Base-by-base conservation (phyloP, 2,797 vertebrate species). In the Tauraco hartlaubi region DNA sequence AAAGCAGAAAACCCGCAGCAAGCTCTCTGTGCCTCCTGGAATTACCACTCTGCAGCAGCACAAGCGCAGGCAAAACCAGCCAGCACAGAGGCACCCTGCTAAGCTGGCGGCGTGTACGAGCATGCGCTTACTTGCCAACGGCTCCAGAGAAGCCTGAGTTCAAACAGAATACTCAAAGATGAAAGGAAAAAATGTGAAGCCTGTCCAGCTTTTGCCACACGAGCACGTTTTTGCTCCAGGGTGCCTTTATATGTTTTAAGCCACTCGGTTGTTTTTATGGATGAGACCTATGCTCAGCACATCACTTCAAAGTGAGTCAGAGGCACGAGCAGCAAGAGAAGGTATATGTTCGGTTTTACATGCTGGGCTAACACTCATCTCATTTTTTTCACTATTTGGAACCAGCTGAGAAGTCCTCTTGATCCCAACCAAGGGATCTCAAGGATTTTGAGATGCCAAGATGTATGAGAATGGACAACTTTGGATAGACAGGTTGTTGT, bases 81-180 rank as follows among this genome's bases (percentile, higher is more conserved):
- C 79, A 76, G 43, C 55, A 20, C 9, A 0, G 0, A 54, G 59
- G 41, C n/a, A 51, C 4, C 6, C 58, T 15, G 25, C 64, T 62
- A n/a, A 75, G 39, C 25, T 15, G 51, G 11, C 0, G 1, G 14
- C 29, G 37, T n/a, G 23, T 19, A 58, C 2, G 0, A 72, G 26
- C 73, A 55, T 0, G 2, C 16, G 2, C 21, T 51, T 28, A 16
- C 29, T 44, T 72, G 62, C 51, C 77, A 49, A 26, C 0, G 1
- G 48, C 43, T 77, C 35, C 10, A 31, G 43, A 66, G 25, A 73
- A 88, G 55, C 43, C 66, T 69, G 43, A 37, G 35, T 43, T 88
- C 77, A 41, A 66, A 66, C 11, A 92, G 44, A 92, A 21, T 52
- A 26, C 35, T 39, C 48, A 21, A 83, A 52, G 29, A 66, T 6